Percentiles rank a stretch among this genome's conserved stretches.
Evolutionary conservation across 2,888 invertebrate species (phyloP).

Genomic region (Xiphydria camelus): DNA sequence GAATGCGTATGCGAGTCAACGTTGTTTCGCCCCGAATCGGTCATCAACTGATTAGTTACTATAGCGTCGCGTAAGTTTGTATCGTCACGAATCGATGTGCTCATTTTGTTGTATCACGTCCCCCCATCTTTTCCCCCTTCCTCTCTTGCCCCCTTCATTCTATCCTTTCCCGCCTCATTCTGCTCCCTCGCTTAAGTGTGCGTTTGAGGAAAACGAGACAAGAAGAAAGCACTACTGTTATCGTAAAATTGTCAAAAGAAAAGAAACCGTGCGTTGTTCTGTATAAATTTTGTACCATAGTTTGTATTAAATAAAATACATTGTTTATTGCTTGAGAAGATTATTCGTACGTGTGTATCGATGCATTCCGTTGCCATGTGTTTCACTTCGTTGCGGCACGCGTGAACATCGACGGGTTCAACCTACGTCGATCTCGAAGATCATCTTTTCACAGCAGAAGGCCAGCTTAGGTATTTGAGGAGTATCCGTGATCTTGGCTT

Average conservation of each 20-base stretch:
- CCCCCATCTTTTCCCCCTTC: constrained; percentile 14
- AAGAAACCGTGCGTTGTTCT: constrained; percentile 56
- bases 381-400: background rate
- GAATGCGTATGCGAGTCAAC: constrained; percentile 22
- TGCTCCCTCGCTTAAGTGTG: constrained; percentile 37
- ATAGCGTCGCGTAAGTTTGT: constrained; percentile 44
- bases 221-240: constrained; percentile 37
- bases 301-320: constrained; percentile 62
- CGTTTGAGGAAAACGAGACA: constrained; percentile 41
- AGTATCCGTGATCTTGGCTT: constrained; percentile 28
- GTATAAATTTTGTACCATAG: constrained; percentile 67
- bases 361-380: constrained; percentile 15
- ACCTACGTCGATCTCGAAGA: constrained; percentile 64
- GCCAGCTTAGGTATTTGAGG: constrained; percentile 61
- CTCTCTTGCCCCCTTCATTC: constrained; percentile 1
- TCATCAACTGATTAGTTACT: constrained; percentile 44
- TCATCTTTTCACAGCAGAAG: constrained; percentile 62
- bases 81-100: constrained; percentile 47
- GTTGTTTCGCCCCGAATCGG: constrained; percentile 36
- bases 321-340: constrained; percentile 60
- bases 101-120: constrained; percentile 22
- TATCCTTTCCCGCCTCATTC: background rate
- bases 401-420: constrained; percentile 19
- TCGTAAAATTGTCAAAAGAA: constrained; percentile 47
- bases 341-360: constrained; percentile 21